phyloP scores from a whole-genome alignment of 2,888 invertebrate genomes.

The Agrotis ipsilon region DNA sequence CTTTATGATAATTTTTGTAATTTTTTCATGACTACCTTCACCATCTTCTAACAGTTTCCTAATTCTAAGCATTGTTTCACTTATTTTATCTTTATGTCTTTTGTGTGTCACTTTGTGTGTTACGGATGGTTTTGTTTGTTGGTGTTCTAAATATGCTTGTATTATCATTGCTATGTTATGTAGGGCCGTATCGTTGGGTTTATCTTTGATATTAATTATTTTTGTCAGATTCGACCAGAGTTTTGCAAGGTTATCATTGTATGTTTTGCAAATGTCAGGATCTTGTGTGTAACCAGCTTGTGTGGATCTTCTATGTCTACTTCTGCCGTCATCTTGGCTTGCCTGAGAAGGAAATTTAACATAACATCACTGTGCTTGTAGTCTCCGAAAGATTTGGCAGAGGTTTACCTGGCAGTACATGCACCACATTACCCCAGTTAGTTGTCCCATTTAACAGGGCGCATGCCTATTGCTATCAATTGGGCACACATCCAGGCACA shows the following conservation, averaged over 20 bases:
- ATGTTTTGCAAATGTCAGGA: constrained; percentile 61
- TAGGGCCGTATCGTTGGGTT: constrained; percentile 46
- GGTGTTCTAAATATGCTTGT: constrained; percentile 62
- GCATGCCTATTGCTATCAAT: no score
- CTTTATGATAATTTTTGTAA: constrained; percentile 39
- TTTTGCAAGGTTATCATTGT: constrained; percentile 63
- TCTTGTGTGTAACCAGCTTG: constrained; percentile 63
- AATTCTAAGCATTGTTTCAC: constrained; percentile 27
- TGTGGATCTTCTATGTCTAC: constrained; percentile 45
- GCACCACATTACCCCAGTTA: no score
- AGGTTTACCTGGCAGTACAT: no score
- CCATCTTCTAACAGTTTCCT: constrained; percentile 38
- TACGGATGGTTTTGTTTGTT: constrained; percentile 26
- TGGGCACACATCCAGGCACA: no score
- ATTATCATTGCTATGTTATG: constrained; percentile 66
- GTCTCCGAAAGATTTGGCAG: no score
- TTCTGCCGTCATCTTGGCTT: neutral
- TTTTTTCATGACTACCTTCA: constrained; percentile 33
- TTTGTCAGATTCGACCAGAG: constrained; percentile 59
- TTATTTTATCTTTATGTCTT: constrained; percentile 41
- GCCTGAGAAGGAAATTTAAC: constrained; percentile 37
- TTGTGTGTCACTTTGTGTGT: constrained; percentile 30
- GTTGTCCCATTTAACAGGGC: no score
- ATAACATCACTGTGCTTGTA: no score
- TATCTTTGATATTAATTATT: constrained; percentile 38